Base-by-base conservation (phyloP, 2,113 vertebrate genomes). In the Corvus hawaiiensis region DNA sequence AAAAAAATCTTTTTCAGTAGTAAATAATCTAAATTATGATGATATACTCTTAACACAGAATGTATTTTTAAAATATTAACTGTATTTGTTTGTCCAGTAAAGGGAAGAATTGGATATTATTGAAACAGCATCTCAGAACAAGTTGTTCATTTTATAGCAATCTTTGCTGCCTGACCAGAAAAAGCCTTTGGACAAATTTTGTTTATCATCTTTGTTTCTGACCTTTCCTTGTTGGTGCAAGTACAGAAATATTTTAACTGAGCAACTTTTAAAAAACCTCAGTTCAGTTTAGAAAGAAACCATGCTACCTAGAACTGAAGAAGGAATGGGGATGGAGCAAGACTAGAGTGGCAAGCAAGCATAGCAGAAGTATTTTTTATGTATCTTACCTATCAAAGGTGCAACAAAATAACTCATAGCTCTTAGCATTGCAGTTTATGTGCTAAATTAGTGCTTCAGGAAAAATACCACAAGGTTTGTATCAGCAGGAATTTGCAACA, bases 1-100 rank as follows among this genome's bases (percentile, higher is more conserved):
- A 92, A 89, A 94, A 94, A 94, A 94, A 52, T 87, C 76, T 61
- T 93, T 89, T 87, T 92, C 44, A 78, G 35, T 15, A 69, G 32
- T 55, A 71, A 92, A 87, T 95, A 89, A 82, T 78, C 26, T 52
- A 81, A 92, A 86, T 59, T 37, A 66, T 54, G 43, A 62, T 43
- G 54, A 43, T 46, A 49, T 11, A 67, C 28, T 61, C 37, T 84
- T 74, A 81, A 78, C 16, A 87, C 14, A 37, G 82, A 78, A 76
- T 3, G 2, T 52, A 52, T 35, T 90, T 92, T 81, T 37, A 44
- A 87, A 89, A 61, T 78, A 71, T 72, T 66, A 77, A 48, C 68
- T 37, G 39, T 33, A 56, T 64, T 66, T 86, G 19, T 56, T 16
- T 68, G 72, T 72, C 56, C 43, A 52, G 51, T 73, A 73, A 75